Conservation (phyloP, 2,113 vertebrate genomes). For the Cottus gobio region DNA sequence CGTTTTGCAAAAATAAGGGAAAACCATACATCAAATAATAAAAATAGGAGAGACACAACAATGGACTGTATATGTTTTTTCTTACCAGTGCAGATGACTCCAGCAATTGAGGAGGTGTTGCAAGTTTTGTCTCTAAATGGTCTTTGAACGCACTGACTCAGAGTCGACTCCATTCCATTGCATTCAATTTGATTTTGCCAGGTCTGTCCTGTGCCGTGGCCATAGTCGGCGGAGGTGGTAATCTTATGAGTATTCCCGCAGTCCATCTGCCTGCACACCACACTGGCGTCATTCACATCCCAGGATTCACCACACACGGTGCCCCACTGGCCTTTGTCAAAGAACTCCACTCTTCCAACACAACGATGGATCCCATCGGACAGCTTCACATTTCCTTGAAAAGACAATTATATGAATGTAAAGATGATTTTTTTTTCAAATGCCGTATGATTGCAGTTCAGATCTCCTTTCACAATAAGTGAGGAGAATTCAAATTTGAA, state of each 20-base stretch:
- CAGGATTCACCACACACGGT: conserved; percentile 70
- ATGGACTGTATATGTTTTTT: too few relatives aligned
- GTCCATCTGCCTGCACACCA: conserved; percentile 66
- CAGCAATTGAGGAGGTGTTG: conserved; percentile 60
- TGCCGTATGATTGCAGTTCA: not conserved
- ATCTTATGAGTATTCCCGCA: conserved; percentile 59
- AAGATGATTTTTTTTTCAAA: not conserved
- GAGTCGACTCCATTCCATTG: conserved; percentile 47
- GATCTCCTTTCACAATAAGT: not conserved
- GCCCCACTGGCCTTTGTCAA: conserved; percentile 64
- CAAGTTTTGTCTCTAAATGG: conserved; percentile 38
- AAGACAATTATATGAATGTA: not conserved
- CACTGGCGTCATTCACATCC: conserved; percentile 60
- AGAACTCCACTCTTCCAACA: conserved; percentile 69
- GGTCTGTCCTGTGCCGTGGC: conserved; percentile 13
- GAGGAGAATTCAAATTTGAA: not conserved
- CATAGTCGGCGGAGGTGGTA: conserved; percentile 10
- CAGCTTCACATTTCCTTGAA: conserved; percentile 70
- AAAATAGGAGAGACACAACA: not conserved
- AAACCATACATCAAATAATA: too few relatives aligned
- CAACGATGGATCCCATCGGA: conserved; percentile 49
- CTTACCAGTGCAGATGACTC: conserved; percentile 70
- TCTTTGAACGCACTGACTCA: conserved; percentile 56
- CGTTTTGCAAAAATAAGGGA: not conserved
- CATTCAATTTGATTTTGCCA: conserved; percentile 65